Conservation (phyloP, 2,113 vertebrate genomes). For the Oplegnathus fasciatus region DNA sequence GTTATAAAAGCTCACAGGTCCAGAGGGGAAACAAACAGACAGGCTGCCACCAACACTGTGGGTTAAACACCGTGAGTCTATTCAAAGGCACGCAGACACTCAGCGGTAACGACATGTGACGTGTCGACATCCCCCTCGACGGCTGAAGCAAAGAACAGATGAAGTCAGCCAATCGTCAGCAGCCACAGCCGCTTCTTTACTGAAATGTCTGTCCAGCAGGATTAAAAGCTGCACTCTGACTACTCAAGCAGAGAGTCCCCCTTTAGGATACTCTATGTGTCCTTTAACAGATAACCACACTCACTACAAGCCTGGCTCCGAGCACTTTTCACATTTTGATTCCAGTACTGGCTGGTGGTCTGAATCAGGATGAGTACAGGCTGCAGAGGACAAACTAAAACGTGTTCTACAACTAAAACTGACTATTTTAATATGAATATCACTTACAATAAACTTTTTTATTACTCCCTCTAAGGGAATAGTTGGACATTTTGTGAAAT, state of each 20-base stretch:
- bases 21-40: constrained; percentile 12
- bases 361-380: not conserved
- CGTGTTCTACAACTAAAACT: not conserved
- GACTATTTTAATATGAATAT: not conserved
- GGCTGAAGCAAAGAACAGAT: not conserved
- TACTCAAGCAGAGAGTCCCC: not conserved
- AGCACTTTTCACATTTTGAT: not conserved
- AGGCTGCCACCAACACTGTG: constrained; percentile 13
- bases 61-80: not conserved
- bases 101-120: constrained; percentile 3
- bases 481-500: not conserved
- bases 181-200: not conserved
- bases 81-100: not conserved
- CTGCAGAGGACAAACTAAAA: not conserved
- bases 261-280: not conserved
- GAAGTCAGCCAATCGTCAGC: constrained; percentile 15
- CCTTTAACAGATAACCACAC: constrained; percentile 1
- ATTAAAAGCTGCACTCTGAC: constrained; percentile 15
- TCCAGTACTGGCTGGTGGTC: not conserved
- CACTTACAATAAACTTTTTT: no score
- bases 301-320: not conserved
- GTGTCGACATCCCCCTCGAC: not conserved
- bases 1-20: not conserved
- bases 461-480: not conserved
- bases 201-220: not conserved